phyloP scores from a whole-genome alignment of 1,140 invertebrate genomes.

The Chironomus striatipennis region DNA sequence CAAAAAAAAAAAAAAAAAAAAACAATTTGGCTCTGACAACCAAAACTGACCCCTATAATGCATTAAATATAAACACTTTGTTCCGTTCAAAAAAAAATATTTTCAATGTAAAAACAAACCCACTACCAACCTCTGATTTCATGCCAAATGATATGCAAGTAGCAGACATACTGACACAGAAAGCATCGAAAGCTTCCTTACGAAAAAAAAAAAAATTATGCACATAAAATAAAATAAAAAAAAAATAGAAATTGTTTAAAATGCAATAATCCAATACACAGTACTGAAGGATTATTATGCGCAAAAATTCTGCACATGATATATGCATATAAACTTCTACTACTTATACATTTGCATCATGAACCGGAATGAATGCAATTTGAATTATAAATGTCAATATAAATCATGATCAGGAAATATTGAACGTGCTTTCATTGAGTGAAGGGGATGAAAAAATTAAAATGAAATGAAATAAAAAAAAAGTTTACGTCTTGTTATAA shows the following conservation, averaged over 20 bases:
- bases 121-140: no score
- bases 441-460: neutral
- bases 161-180: no score
- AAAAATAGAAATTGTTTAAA: neutral
- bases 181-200: no score
- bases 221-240: neutral
- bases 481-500: no score
- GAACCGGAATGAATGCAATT: constrained; percentile 11
- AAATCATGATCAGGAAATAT: constrained; percentile 22
- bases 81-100: no score
- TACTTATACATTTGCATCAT: neutral
- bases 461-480: neutral
- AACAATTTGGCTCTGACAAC: no score
- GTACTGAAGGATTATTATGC: neutral
- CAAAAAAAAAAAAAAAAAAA: no score
- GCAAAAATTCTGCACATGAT: neutral
- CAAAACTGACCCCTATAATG: no score
- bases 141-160: no score
- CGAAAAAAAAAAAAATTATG: neutral
- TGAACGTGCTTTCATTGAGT: neutral
- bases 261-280: neutral
- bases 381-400: constrained; percentile 23
- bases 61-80: no score
- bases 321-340: neutral
- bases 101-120: no score